Base-by-base conservation (phyloP, 2,888 invertebrate species). In the Epistrophe grossulariae region DNA sequence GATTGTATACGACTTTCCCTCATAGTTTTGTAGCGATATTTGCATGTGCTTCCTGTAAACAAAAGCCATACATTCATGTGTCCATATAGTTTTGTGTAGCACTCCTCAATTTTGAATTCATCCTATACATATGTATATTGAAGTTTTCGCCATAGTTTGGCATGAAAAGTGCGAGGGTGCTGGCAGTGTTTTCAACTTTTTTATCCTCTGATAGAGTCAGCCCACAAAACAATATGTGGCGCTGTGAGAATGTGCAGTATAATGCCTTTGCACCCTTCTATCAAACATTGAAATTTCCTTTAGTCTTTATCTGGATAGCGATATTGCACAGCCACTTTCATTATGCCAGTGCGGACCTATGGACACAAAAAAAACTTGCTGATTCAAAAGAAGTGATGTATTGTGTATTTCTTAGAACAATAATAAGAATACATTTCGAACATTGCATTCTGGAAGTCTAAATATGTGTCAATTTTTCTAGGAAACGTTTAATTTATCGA, bases 191-290 rank as follows among this genome's bases (percentile, higher is more conserved):
- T 45, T n/a, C 28, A 35, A 48, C 35, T 66, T 48, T 31, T 84
- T 52, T 72, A 77, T 77, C 72, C 81, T 68, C 35, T 55, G 73
- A 78, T 81, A 74, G 77, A 81, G 77, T 77, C 81, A 62, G 59
- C 68, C 81, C 77, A 78, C 81, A 85, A 73, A 85, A 85, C 77
- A 85, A 85, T 85, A 81, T 84, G 84, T 73, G 84, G 72, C 76
- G 66, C 72, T 81, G 76, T 80, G 80, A 72, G 79, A 84, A 80
- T 80, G 66, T 76, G 9, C n/a, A n/a, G n/a, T 31, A 57, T 59
- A 11, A 77, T 80, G 84, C 80, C 84, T 84, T 80, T 84, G 80
- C 68, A 74, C 64, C 77, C 71, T 60, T 64, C 57, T 60, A 17
- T 17, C 17, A 35, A 38, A 38, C 38, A 60, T 35, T 57, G 57